Evolutionary conservation across 2,113 vertebrate species (phyloP), one percentile per base, ranked within the genome.

Genomic region (Rhipidura dahli): DNA sequence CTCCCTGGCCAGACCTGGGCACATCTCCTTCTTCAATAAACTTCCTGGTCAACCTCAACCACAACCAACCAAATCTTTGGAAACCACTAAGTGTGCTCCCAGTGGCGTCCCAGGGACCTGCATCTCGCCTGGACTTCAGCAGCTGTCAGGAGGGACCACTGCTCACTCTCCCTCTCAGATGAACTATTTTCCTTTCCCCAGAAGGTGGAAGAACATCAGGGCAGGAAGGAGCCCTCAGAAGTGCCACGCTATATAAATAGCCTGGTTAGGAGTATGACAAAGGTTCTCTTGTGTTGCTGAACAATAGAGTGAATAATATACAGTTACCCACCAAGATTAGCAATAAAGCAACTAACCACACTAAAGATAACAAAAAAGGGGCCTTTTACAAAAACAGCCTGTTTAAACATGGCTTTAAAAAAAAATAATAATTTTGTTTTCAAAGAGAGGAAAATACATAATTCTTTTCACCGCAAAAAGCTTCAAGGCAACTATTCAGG

Each of bases 231-330:
- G 90, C 84, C 89, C 81, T 85, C 87, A 88, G 70, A 94, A 96
- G 84, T 50, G 71, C 87, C 87, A 94, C 1, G 0, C 90, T 91
- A 69, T 78, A 96, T 96, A 96, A 96, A 97, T 96, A 97, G 83
- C 89, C 87, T 72, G 96, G 78, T 85, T 91, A 82, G 91, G 94
- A 95, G 64, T 83, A 87, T 79, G 91, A 97, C 94, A 97, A 96
- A 96, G 95, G 92, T 95, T 96, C 92, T 92, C 96, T 97, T 97
- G 90, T 97, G 82, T 39, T 96, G 94, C 82, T 83, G 91, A 97
- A 97, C 97, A 97, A 97, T 96, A 91, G 94, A 89, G 91, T 63
- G 89, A 96, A 97, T 97, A 97, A 96, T 94, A 94, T 96, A 96
- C 89, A 93, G 89, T 95, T 96, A 97, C 95, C 94, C 94, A 93